These are phyloP conservation scores for Chauna torquata DNA, from an alignment of 2,113 vertebrate species.

Conservation along the genomic window DNA sequence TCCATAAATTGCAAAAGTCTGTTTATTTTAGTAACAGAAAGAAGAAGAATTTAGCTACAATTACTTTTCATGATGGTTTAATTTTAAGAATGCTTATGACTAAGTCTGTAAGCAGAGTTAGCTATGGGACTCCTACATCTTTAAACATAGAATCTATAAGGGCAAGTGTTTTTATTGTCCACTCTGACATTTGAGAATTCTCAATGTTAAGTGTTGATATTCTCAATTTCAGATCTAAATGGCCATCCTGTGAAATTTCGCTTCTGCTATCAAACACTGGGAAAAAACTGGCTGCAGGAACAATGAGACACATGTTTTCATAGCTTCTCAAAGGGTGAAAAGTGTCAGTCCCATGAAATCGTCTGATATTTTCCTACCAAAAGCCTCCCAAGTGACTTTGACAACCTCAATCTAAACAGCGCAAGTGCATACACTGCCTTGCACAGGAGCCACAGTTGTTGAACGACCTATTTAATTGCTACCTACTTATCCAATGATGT, in stretches of 20 bases:
- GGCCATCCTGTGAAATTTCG: background rate
- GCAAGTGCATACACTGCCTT: background rate
- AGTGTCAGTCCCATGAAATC: background rate
- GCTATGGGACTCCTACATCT: background rate
- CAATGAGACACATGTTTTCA: background rate
- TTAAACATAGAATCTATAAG: background rate
- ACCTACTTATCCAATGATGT: background rate
- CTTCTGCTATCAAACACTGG: background rate
- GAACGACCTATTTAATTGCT: background rate
- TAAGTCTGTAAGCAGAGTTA: background rate
- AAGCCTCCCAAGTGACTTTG: background rate
- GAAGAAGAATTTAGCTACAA: background rate
- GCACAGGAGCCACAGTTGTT: background rate
- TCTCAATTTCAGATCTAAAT: background rate
- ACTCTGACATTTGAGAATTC: background rate
- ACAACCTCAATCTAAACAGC: background rate
- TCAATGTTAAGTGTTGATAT: fast-evolving
- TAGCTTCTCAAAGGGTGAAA: background rate
- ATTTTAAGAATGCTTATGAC: background rate
- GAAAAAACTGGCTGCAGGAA: background rate
- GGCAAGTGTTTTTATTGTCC: background rate
- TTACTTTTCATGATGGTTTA: background rate
- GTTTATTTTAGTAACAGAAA: background rate
- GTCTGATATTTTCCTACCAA: background rate
- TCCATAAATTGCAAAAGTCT: background rate